Evolutionary conservation across 2,113 vertebrate genomes (phyloP), one percentile per base, ranked within the genome.

Genomic region (Geococcyx californianus): DNA sequence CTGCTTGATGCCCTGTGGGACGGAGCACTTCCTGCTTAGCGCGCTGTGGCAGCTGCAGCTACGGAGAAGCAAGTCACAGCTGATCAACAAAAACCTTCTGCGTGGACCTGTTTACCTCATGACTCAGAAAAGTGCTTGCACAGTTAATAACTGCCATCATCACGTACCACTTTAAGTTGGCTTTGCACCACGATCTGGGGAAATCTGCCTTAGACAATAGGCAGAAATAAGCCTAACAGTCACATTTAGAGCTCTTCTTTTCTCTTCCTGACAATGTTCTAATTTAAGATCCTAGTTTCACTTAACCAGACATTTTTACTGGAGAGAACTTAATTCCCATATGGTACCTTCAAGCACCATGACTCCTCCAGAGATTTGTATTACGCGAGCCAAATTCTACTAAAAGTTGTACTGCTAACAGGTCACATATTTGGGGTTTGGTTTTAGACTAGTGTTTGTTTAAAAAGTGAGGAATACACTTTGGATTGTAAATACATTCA

Each of bases 241-340:
- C 96, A 77, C 94, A 97, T 96, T 97, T 75, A 89, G 94, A 79
- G 75, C 76, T 94, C 56, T 55, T 97, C 78, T 96, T 94, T 91
- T 91, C 75, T 49, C 77, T 95, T 94, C 92, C 91, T 97, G 90
- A 96, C 93, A 96, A 75, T 94, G 94, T 92, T 96, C 97, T 95
- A 97, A 98, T 95, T 97, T 97, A 95, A 96, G 77, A 90, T 95
- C 91, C 93, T 56, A 68, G 83, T 89, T 95, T 90, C 96, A 97
- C 93, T 96, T 96, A 97, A 96, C 88, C 90, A 97, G 94, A 62
- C 88, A 52, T 75, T 96, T 90, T 77, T 72, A 93, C 47, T 82
- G 93, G 63, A 82, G 92, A 87, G 84, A 92, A 96, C 67, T 94
- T 95, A 79, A 84, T 70, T 95, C 86, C 91, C 96, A 95, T 91